phyloP scores from a whole-genome alignment of 2,797 vertebrate species.

The Lepus oiostolus region DNA sequence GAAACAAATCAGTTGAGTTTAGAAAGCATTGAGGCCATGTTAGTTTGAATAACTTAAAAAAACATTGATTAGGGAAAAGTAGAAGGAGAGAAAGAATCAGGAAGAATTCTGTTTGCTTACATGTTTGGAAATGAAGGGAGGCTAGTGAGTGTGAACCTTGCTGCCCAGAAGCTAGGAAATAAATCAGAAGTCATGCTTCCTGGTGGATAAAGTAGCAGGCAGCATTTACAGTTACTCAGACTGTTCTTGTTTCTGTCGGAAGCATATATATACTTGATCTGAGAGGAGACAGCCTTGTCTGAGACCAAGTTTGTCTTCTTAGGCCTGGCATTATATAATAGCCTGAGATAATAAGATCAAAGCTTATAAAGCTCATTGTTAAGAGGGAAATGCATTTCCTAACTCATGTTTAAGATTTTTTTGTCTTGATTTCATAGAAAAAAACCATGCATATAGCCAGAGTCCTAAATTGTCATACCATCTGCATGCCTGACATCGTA shows the following conservation, averaged over 20 bases:
- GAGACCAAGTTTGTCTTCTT: slow-evolving; percentile 36
- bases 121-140: slow-evolving; percentile 41
- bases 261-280: not conserved
- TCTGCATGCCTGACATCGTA: slow-evolving; percentile 47
- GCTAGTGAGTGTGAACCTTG: not conserved
- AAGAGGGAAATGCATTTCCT: not conserved
- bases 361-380: slow-evolving; percentile 34
- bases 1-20: not conserved
- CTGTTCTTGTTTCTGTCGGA: not conserved
- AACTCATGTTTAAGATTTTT: slow-evolving; percentile 34
- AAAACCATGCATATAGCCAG: slow-evolving; percentile 17
- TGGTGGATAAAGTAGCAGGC: not conserved
- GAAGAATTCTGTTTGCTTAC: slow-evolving; percentile 43
- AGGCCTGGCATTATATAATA: not conserved
- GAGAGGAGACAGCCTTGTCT: not conserved
- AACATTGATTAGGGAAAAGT: not conserved
- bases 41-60: slow-evolving; percentile 7
- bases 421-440: slow-evolving; percentile 53
- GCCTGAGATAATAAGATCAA: slow-evolving; percentile 49
- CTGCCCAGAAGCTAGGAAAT: not conserved
- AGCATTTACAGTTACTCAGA: not conserved
- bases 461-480: slow-evolving; percentile 20
- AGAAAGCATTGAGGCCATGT: not conserved
- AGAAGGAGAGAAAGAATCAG: not conserved
- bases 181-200: not conserved